Percentiles rank a stretch among this genome's conserved stretches.
Evolutionary conservation across 2,888 invertebrate species (phyloP).

Genomic region (Eudasyphora cyanicolor): DNA sequence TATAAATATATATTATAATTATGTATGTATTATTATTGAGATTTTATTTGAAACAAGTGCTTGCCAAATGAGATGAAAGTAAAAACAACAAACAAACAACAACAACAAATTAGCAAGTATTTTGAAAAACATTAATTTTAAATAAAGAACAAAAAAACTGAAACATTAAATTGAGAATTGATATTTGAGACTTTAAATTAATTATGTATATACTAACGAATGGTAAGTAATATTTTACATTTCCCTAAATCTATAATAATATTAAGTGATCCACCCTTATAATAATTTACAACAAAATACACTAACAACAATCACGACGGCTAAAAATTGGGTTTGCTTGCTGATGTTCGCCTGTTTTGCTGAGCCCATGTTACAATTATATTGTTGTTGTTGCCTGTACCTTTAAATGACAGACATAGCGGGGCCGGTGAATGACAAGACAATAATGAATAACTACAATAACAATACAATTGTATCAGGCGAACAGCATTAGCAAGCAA

Average conservation of each 20-base stretch:
- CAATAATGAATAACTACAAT: no score
- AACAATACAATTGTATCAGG: no score
- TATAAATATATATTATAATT: conserved; percentile 29
- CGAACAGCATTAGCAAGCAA: no score
- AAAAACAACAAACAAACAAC: conserved; percentile 34
- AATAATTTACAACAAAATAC: no score
- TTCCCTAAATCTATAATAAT: background rate
- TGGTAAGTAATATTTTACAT: background rate
- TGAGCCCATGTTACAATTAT: no score
- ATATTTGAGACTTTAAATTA: background rate
- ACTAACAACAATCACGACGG: no score
- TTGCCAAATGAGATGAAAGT: conserved; percentile 42
- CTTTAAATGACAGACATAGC: no score
- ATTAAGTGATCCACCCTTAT: no score
- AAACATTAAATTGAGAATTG: conserved; percentile 47
- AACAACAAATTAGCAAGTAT: conserved; percentile 53
- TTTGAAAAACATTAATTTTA: conserved; percentile 54
- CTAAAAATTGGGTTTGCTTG: no score
- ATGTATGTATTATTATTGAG: conserved; percentile 27
- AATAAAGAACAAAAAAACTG: conserved; percentile 48
- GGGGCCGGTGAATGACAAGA: no score
- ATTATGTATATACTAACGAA: background rate
- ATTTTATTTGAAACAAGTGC: conserved; percentile 53
- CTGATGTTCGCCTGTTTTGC: no score
- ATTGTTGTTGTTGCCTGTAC: no score